Evolutionary conservation across 2,888 invertebrate species (phyloP), one percentile per base, ranked within the genome.

Genomic region (Lepidochrysops patricia): DNA sequence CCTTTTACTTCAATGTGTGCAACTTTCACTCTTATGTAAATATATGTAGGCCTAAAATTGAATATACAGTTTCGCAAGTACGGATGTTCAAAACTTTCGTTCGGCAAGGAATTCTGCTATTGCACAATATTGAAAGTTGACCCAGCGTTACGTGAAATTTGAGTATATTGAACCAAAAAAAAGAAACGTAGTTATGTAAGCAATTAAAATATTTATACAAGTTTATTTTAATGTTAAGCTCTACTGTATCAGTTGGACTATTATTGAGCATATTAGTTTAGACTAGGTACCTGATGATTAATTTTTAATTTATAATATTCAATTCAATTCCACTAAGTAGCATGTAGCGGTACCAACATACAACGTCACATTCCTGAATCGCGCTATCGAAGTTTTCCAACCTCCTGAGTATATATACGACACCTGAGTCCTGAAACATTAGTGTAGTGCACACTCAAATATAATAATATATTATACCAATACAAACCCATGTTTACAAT

Each of bases 71-170:
- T 66, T 57, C 63, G 65, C 67, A 67, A 67, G 66, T 65, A 63
- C 63, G 64, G 61, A 62, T 64, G 62, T 61, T 60, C 59, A 63
- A 68, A 68, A 71, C 72, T 72, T 72, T 72, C 72, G 66, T 70
- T 70, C 68, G 54, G 69, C 66, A 67, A 67, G 70, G 68, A 67
- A 68, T 68, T 66, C 60, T 60, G 62, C 57, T 62, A 64, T 70
- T 70, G 65, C 67, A 68, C 68, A 70, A 72, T 67, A 58, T 65
- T 63, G 65, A 61, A 63, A 65, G 61, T 62, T 57, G 58, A 52
- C 50, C 35, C 35, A 25, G 9, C 12, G 25, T 58, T 58, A 50
- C 26, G 35, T 60, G 63, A 60, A 62, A 60, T 60, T 60, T 29
- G 13, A 32, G 29, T 54, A 27, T 52, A 27, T 52, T 27, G 52